Conservation (phyloP, 1,140 invertebrate genomes). For the Drosophila azteca region DNA sequence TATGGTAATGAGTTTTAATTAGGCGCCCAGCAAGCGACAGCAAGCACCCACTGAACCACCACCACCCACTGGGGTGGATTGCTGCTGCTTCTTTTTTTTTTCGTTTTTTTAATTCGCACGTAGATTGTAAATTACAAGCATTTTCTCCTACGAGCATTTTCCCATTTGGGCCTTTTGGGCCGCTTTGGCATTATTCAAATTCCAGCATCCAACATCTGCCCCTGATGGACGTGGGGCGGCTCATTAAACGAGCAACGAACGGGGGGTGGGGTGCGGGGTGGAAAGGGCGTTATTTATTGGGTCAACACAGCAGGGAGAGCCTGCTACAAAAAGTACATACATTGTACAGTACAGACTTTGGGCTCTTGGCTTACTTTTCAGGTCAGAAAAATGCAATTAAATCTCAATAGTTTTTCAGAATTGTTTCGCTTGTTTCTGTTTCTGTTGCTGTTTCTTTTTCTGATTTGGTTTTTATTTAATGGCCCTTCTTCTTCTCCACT, state of each 20-base stretch:
- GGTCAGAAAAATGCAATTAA: conserved; percentile 50
- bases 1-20: conserved; percentile 82
- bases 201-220: conserved; percentile 62
- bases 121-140: conserved; percentile 21
- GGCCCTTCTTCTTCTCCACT: conserved; percentile 26
- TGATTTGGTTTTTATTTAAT: conserved; percentile 10
- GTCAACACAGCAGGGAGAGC: conserved; percentile 60
- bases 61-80: conserved; percentile 31
- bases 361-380: conserved; percentile 25
- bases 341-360: conserved; percentile 23
- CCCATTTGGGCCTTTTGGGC: too few relatives aligned
- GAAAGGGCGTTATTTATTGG: conserved; percentile 31
- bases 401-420: conserved; percentile 43
- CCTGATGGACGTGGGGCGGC: conserved; percentile 7
- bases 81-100: conserved; percentile 12
- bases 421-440: conserved; percentile 6
- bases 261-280: too few relatives aligned
- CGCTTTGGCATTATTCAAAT: conserved; percentile 49
- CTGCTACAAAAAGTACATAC: conserved; percentile 28
- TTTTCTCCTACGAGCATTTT: conserved; percentile 25
- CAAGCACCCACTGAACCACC: conserved; percentile 30
- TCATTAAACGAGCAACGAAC: conserved; percentile 3
- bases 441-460: conserved; percentile 19
- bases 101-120: conserved; percentile 47
- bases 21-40: conserved; percentile 69